Base-by-base conservation (phyloP, 2,797 vertebrate genomes). In the Neosilurus mollespiculum region DNA sequence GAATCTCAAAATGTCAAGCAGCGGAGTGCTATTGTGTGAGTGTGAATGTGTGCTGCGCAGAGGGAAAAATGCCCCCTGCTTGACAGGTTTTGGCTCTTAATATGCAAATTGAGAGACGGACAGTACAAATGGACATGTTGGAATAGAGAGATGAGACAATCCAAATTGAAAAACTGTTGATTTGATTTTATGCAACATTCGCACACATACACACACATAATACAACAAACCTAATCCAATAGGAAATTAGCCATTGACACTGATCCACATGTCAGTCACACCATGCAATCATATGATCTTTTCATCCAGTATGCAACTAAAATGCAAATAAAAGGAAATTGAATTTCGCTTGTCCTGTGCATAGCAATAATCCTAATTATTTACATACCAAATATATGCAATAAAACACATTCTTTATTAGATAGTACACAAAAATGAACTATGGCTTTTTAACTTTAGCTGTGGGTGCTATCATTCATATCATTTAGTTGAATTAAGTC, bases 1-100 rank as follows among this genome's bases (percentile, higher is more conserved):
- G 81, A 62, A 81, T 82, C 78, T 81, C 53, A 51, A 77, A 86
- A 86, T 81, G 72, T 85, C 80, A 85, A 51, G 64, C 67, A 84
- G 51, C 15, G 61, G 37, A 78, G 54, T 78, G 69, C 49, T 58
- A 76, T 81, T 86, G 82, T 66, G 82, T 61, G 65, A n/a, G 59
- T 51, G 80, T 54, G 69, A 64, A 34, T 22, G 12, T 34, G 49
- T 54, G 79, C 34, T 53, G 83, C 12, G 24, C 24, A 18, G 22
- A 54, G 54, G 8, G n/a, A 69, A 43, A 43, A 56, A 58, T 70
- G 65, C n/a, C 70, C 69, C 43, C 59, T 62, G n/a, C 37, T 34
- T 61, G 20, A 84, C 69, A 80, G 77, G 49, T 84, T 56, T 80
- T 8, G 53, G 76, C 76, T 64, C 49, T 43, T 26, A 58, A 76